phyloP scores from a whole-genome alignment of 2,797 vertebrate species.

The Chromis chromis region DNA sequence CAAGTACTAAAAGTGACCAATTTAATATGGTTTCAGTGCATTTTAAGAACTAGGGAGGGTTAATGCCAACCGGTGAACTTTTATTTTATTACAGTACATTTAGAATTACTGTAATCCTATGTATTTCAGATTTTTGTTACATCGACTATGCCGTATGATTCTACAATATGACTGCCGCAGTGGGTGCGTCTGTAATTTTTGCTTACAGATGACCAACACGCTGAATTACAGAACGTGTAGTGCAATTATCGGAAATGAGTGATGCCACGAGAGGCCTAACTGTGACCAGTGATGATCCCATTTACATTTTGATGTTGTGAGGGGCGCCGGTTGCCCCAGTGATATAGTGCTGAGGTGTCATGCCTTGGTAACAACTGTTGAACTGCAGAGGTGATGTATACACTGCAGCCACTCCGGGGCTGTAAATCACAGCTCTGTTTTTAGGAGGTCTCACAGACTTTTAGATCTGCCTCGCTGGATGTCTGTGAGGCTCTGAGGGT shows the following conservation, averaged over 20 bases:
- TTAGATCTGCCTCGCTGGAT: constrained; percentile 25
- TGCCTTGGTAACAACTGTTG: constrained; percentile 68
- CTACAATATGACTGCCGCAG: background rate
- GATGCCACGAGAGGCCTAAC: constrained; percentile 25
- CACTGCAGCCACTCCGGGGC: constrained; percentile 64
- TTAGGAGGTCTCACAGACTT: constrained; percentile 54
- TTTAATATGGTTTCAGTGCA: background rate
- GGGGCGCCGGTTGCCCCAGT: constrained; percentile 50
- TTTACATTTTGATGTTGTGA: constrained; percentile 46
- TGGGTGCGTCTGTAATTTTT: background rate
- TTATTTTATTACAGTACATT: background rate
- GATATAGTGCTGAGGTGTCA: constrained; percentile 63
- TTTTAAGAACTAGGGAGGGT: background rate
- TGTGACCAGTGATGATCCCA: constrained; percentile 51
- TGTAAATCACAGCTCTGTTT: constrained; percentile 73
- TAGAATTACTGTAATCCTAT: background rate
- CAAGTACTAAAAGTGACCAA: background rate
- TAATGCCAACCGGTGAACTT: background rate
- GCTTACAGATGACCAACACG: background rate
- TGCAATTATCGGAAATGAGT: constrained; percentile 27
- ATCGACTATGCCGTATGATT: background rate
- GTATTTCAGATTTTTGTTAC: background rate
- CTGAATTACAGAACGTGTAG: constrained; percentile 1
- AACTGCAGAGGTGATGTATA: constrained; percentile 61
- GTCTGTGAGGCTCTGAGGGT: constrained; percentile 14